These are phyloP conservation scores for Axea sp. DNA, from an alignment of 2,888 invertebrate species.

Conservation along the genomic window DNA sequence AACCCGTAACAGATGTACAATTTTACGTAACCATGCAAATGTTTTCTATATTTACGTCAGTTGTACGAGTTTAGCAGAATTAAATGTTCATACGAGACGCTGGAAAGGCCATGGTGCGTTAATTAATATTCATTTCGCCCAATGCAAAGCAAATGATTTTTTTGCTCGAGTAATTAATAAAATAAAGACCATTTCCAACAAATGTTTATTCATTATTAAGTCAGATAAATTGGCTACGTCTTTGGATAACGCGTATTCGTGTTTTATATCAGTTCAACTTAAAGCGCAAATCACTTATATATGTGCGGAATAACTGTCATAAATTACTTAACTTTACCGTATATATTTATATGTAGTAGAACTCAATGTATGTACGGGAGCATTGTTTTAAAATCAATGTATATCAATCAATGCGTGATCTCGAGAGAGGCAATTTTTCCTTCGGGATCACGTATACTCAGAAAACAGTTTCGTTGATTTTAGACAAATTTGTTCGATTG, in stretches of 20 bases:
- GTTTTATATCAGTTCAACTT: slow-evolving; percentile 36
- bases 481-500: slow-evolving; percentile 51
- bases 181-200: slow-evolving; percentile 15
- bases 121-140: slow-evolving; percentile 2
- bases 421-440: slow-evolving; percentile 41
- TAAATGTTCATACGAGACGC: slow-evolving; percentile 2
- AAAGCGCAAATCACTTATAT: slow-evolving; percentile 40
- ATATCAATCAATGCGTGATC: slow-evolving; percentile 43
- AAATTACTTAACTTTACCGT: slow-evolving; percentile 44
- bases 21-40: slow-evolving; percentile 5
- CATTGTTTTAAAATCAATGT: slow-evolving; percentile 49
- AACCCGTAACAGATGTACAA: slow-evolving; percentile 11
- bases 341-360: slow-evolving; percentile 41
- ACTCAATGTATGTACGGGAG: slow-evolving; percentile 18
- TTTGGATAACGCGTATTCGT: slow-evolving; percentile 32
- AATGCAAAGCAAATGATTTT: not conserved
- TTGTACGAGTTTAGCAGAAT: not conserved
- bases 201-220: slow-evolving; percentile 23
- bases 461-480: slow-evolving; percentile 47
- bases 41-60: slow-evolving; percentile 3
- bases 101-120: slow-evolving; percentile 15
- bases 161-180: slow-evolving; percentile 18
- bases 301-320: slow-evolving; percentile 41
- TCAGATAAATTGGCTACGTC: slow-evolving; percentile 9
- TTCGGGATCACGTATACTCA: slow-evolving; percentile 27